phyloP scores from a whole-genome alignment of 2,888 invertebrate species.

The Cryptosula pallasiana region DNA sequence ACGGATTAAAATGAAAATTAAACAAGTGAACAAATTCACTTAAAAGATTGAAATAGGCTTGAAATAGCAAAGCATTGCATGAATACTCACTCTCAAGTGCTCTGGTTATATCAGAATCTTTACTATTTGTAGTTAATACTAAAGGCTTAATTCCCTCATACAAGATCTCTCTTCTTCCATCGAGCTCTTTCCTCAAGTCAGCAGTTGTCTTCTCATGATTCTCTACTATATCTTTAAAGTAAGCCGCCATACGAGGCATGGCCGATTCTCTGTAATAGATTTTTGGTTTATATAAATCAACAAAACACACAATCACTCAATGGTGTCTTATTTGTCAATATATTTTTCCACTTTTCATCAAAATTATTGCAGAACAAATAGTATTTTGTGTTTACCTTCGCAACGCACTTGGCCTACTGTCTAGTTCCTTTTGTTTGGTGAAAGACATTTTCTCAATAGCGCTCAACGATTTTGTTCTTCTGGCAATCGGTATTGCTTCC shows the following conservation, averaged over 20 bases:
- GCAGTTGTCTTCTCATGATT: not conserved
- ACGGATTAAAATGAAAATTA: no score
- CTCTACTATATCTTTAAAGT: not conserved
- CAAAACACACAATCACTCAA: no score
- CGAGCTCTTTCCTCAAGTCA: not conserved
- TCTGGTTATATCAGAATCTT: not conserved
- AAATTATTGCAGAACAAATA: not conserved
- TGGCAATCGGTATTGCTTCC: not conserved
- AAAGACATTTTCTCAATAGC: slow-evolving; percentile 16
- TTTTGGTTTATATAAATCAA: no score
- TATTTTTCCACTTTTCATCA: no score
- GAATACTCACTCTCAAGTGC: slow-evolving; percentile 9
- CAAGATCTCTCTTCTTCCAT: not conserved
- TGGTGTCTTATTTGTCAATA: no score
- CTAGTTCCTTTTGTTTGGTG: slow-evolving; percentile 6
- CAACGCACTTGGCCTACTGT: not conserved
- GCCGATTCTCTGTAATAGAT: not conserved
- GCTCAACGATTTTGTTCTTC: slow-evolving; percentile 1
- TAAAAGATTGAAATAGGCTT: no score
- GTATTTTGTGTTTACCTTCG: slow-evolving; percentile 10
- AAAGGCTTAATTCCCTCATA: not conserved
- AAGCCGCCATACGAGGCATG: not conserved
- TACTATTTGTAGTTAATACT: not conserved
- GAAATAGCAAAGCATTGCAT: no score
- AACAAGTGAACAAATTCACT: no score